Base-by-base conservation (phyloP, 2,797 vertebrate species). In the Varecia variegata region DNA sequence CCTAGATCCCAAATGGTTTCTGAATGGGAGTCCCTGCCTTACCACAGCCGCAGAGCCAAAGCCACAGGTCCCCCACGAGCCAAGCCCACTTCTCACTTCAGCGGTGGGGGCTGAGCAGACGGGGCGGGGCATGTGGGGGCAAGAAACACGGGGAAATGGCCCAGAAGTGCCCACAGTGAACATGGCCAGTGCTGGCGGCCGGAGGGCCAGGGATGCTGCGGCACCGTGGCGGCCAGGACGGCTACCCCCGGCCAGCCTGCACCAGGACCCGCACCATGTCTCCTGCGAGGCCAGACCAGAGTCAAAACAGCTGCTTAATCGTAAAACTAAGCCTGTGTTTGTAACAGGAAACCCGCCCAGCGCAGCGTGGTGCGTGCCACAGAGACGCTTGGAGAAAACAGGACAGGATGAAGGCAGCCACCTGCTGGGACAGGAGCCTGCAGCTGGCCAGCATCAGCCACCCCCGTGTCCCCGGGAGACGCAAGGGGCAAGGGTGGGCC, bases 151-250 rank as follows among this genome's bases (percentile, higher is more conserved):
- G 18, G 73, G 17, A 38, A 18, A 15, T 5, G 25, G 32, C 74
- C 76, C 25, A 38, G 65, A 54, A 45, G 45, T 17, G 23, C 70
- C 71, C 52, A 7, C 52, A 40, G 25, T 25, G 6, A 62, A 30
- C n/a, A 17, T 23, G 45, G 56, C 45, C 7, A 80, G 45, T 17
- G 5, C 6, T 1, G 1, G 25, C 21, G 3, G 45, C n/a, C 40
- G 1, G 23, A 67, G 58, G 58, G 38, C 30, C 9, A 0, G 30
- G 4, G 62, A 45, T 13, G 18, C 21, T 67, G 30, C 11, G 18
- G 38, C 7, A 9, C 38, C 0, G 0, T 3, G 38, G 32, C 0
- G 3, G 52, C 35, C 38, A 50, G 58, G 47, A 23, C 58, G 25
- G 12, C 58, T 30, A 2, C 20, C n/a, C 45, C 17, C 20, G n/a